Evolutionary conservation across 2,888 invertebrate species (phyloP), one percentile per base, ranked within the genome.

Genomic region (Nemotelus nigrinus): DNA sequence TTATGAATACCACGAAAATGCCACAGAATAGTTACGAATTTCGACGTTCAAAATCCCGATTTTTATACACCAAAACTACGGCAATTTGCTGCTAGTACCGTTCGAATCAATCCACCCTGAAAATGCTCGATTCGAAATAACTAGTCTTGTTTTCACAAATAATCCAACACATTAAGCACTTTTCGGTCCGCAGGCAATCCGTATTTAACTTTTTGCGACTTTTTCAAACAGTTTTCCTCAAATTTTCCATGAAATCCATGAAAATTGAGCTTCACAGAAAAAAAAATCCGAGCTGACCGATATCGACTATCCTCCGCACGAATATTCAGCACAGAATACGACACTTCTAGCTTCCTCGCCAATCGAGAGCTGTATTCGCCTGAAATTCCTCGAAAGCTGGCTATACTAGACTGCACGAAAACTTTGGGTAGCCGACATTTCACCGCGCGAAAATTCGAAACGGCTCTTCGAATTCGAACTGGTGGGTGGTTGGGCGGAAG

Each of bases 241-340:
- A 8, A 50, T 50, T 50, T 50, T 5, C 5, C 8, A 3, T 4
- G 7, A 25, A 10, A 57, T 25, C 10, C 57, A 10, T 10, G 57
- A 57, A 57, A 7, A 25, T 25, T 25, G 25, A 25, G 25, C 25
- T 25, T 25, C 25, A 25, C 25, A 25, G 25, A 25, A 65, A 65
- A 76, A 53, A 76, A 76, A 76, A 53, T 55, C 64, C 76, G 76
- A 76, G 65, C 76, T 55, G 53, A 64, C 76, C 65, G 10, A 43
- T 65, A 55, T 45, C 58, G 58, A 55, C 68, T 71, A 55, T 74
- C 60, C 74, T 60, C 63, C 74, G 74, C 63, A 47, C 63, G 47
- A 60, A 74, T 41, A 74, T 60, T 74, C 74, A 63, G 70, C 70
- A 74, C 74, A 63, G 25, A 60, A 74, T 63, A 63, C 74, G 74